Conservation (phyloP, 2,888 invertebrate genomes). For the Busseola fusca region DNA sequence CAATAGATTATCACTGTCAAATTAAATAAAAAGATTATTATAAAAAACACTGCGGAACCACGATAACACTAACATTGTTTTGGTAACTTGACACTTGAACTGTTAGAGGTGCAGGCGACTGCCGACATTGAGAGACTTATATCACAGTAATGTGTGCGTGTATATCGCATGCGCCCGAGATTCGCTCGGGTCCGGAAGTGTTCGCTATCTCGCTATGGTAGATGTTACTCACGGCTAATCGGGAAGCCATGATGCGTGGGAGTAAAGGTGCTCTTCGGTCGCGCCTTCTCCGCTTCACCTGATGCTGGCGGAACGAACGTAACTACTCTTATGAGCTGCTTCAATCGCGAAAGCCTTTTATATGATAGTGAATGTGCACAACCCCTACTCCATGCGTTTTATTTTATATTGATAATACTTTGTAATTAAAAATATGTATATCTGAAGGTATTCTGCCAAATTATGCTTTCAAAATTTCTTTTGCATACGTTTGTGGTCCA, state of each 20-base stretch:
- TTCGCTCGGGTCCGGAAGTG: conserved; percentile 24
- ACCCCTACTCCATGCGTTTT: conserved; percentile 77
- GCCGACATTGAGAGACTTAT: neutral
- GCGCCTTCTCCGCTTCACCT: conserved; percentile 69
- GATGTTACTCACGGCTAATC: conserved; percentile 80
- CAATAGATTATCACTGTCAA: conserved; percentile 1
- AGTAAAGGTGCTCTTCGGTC: conserved; percentile 64
- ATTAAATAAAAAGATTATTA: too few relatives aligned
- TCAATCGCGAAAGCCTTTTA: conserved; percentile 76
- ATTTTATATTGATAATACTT: conserved; percentile 67
- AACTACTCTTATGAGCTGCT: conserved; percentile 72
- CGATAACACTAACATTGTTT: conserved; percentile 26
- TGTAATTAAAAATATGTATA: conserved; percentile 60
- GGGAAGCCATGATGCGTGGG: conserved; percentile 81
- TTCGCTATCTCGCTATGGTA: conserved; percentile 56
- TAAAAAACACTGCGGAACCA: conserved; percentile 23
- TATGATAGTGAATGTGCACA: conserved; percentile 83
- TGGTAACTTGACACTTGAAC: conserved; percentile 39
- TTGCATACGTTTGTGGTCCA: conserved; percentile 7
- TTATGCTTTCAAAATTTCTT: conserved; percentile 35
- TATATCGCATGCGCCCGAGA: conserved; percentile 16
- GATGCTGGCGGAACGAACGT: conserved; percentile 68
- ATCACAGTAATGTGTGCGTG: conserved; percentile 30
- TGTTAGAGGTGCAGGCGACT: neutral
- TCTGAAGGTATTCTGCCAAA: conserved; percentile 29